Evolutionary conservation across 2,113 vertebrate species (phyloP).

Genomic region (Rhynchomys soricoides): DNA sequence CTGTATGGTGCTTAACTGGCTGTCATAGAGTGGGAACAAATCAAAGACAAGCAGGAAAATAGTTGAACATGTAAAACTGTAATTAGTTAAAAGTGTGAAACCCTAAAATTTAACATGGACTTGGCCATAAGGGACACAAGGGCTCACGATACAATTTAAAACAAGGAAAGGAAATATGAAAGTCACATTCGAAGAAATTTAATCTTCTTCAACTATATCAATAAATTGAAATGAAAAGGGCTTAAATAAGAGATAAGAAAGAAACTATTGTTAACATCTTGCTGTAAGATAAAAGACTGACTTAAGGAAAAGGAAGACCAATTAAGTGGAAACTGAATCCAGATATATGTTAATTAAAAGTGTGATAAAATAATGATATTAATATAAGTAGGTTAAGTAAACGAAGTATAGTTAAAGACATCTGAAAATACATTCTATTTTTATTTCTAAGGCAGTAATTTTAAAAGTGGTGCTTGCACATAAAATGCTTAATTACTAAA

Average conservation of each 20-base stretch:
- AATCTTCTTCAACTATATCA: constrained; percentile 7
- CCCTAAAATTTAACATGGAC: neutral
- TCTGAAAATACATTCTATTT: constrained; percentile 6
- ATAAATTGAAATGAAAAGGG: neutral
- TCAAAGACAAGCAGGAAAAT: neutral
- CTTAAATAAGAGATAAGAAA: constrained; percentile 33
- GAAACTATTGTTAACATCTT: constrained; percentile 16
- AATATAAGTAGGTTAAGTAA: neutral
- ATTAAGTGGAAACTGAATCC: neutral
- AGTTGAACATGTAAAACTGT: neutral
- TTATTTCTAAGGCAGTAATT: neutral
- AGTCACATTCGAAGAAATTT: neutral
- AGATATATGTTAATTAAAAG: constrained; percentile 53
- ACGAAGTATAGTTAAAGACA: neutral
- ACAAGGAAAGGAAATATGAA: neutral
- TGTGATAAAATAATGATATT: neutral
- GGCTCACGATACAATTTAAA: neutral
- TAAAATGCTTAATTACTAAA: neutral
- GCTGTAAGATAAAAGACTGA: neutral
- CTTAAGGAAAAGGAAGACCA: neutral
- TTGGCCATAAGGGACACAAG: neutral
- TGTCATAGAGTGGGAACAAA: neutral
- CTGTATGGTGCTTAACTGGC: neutral
- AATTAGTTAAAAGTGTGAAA: neutral
- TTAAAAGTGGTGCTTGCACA: neutral